These are phyloP conservation scores for Drosophila burlai DNA, from an alignment of 1,140 invertebrate genomes.

Conservation along the genomic window DNA sequence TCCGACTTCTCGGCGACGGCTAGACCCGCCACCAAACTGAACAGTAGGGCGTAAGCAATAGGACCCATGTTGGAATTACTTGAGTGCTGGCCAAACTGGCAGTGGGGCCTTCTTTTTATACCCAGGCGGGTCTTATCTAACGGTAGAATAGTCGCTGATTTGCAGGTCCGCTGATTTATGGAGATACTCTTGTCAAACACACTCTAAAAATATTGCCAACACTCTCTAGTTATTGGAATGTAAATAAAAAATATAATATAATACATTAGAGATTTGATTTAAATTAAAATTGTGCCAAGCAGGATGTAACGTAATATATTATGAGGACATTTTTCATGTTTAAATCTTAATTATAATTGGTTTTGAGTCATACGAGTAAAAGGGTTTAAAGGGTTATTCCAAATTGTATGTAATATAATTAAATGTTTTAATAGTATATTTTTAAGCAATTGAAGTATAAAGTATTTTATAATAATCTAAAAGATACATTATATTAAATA, in stretches of 20 bases:
- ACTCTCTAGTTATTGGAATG: neutral
- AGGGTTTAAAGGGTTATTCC: neutral
- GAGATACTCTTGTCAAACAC: slow-evolving; percentile 10
- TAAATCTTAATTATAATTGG: neutral
- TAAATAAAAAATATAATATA: neutral
- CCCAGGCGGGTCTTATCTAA: slow-evolving; percentile 30
- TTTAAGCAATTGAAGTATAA: neutral
- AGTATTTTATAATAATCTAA: neutral
- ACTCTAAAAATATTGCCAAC: neutral
- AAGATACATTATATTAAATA: neutral
- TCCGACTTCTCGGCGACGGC: slow-evolving; percentile 37
- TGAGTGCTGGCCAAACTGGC: slow-evolving; percentile 25
- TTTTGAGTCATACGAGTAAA: neutral
- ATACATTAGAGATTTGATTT: neutral
- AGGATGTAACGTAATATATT: neutral
- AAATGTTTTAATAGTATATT: neutral
- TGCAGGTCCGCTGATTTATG: slow-evolving; percentile 27
- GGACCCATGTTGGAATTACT: slow-evolving; percentile 40
- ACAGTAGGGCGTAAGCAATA: slow-evolving; percentile 20
- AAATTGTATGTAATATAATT: neutral
- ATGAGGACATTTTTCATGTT: neutral
- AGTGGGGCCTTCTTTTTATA: slow-evolving; percentile 34
- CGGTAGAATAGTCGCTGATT: slow-evolving; percentile 6
- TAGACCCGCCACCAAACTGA: slow-evolving; percentile 41
- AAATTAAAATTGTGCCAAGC: neutral